phyloP scores from a whole-genome alignment of 2,888 invertebrate genomes.

The Silvanus unidentatus region DNA sequence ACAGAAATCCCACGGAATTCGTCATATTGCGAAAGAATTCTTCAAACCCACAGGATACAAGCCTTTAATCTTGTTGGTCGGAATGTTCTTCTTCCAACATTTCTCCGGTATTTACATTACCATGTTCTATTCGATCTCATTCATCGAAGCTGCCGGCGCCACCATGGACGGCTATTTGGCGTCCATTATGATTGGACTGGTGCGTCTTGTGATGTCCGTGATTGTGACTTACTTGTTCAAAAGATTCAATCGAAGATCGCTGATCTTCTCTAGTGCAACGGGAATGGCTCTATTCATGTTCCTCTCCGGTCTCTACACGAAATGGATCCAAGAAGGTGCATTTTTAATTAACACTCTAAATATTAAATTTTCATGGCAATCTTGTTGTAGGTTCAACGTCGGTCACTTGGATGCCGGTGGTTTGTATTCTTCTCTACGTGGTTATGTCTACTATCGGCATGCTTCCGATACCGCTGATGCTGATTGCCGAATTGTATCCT shows the following conservation, averaged over 20 bases:
- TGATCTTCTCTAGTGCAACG: constrained; percentile 49
- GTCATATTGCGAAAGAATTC: constrained; percentile 44
- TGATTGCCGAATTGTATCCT: constrained; percentile 58
- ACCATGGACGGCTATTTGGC: constrained; percentile 50
- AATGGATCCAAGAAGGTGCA: constrained; percentile 46
- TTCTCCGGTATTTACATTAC: constrained; percentile 57
- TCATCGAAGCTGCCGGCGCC: constrained; percentile 52
- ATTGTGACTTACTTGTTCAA: constrained; percentile 52
- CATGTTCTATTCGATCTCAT: constrained; percentile 56
- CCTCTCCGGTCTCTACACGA: constrained; percentile 51
- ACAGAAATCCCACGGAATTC: constrained; percentile 34
- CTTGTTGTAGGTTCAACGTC: constrained; percentile 32
- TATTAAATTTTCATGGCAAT: not conserved
- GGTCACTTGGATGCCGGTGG: constrained; percentile 48
- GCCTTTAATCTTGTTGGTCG: constrained; percentile 51
- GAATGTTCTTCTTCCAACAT: constrained; percentile 55
- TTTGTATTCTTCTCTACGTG: constrained; percentile 53
- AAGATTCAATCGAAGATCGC: constrained; percentile 48
- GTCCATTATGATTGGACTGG: constrained; percentile 53
- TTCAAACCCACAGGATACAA: constrained; percentile 55
- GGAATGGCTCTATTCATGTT: constrained; percentile 54
- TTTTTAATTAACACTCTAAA: not conserved
- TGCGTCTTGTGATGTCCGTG: constrained; percentile 53
- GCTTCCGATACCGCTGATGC: constrained; percentile 56
- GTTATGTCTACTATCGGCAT: constrained; percentile 55